phyloP scores from a whole-genome alignment of 1,140 invertebrate species.

The Lepeophtheirus salmonis region DNA sequence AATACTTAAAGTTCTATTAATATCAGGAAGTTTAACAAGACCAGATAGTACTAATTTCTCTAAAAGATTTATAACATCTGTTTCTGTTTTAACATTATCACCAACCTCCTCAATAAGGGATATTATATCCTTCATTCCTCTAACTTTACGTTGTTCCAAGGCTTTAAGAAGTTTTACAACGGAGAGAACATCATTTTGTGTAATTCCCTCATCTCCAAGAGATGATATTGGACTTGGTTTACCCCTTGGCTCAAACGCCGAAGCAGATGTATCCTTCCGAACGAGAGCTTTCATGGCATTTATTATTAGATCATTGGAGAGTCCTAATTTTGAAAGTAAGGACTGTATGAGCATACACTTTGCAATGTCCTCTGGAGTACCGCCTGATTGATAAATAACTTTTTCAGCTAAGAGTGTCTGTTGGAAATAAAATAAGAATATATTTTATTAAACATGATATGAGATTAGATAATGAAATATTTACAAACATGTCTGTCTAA shows the following conservation, averaged over 20 bases:
- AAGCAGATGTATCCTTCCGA: background rate
- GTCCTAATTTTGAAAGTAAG: background rate
- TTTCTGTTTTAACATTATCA: background rate
- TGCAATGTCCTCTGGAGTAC: background rate
- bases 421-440: background rate
- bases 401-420: background rate
- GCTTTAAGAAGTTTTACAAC: conserved; percentile 4
- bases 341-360: conserved; percentile 4
- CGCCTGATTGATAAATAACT: background rate
- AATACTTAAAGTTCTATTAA: background rate
- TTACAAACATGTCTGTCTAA: too few relatives aligned
- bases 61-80: background rate
- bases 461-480: too few relatives aligned
- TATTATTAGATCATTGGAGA: background rate
- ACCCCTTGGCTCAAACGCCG: background rate
- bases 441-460: too few relatives aligned
- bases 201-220: conserved; percentile 7
- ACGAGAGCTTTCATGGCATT: background rate
- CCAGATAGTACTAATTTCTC: background rate
- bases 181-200: conserved; percentile 5
- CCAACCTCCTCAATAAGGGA: background rate
- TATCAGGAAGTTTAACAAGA: background rate
- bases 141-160: background rate
- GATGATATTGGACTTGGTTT: background rate
- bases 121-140: conserved; percentile 8